Evolutionary conservation across 2,797 vertebrate genomes (phyloP), one percentile per base, ranked within the genome.

Genomic region (Mormyrus proboscirostris): DNA sequence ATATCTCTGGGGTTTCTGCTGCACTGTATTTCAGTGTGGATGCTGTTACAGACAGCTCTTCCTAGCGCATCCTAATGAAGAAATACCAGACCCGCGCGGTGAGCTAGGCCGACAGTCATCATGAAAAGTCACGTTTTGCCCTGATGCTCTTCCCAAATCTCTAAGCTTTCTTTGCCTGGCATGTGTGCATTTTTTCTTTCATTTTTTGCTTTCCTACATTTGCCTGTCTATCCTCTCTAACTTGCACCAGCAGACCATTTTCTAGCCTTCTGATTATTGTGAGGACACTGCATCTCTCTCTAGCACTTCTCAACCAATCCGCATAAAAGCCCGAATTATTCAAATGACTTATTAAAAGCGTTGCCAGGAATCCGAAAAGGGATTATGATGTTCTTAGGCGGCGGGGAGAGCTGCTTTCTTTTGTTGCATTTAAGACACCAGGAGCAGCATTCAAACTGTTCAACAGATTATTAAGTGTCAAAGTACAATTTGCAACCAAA

Each of bases 391-490:
- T 49, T 25, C 47, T 84, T 83, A 50, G n/a, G 41, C 47, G 9
- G 47, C 3, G 47, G 22, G n/a, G 6, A 51, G 65, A 84, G 47
- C 82, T 84, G 82, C 44, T 84, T 84, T 14, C 44, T 5, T 84
- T 50, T 84, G 47, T 84, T 44, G 44, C 47, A 50, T 84, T 84
- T 84, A 29, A 84, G 76, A 83, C 76, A 83, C n/a, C 76, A 47
- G 65, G 41, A 8, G 82, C 47, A 50, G 82, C 82, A 84, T 84
- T 84, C 47, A 84, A 84, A 84, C 44, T 50, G 44, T 84, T 84
- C 47, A 3, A 84, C 82, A n/a, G 82, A 84, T 84, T 84, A 49
- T 14, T 44, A 84, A n/a, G 73, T 44, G 73, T 79, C 82, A 84
- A 84, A 49, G 82, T 50, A 84, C 41, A 22, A 84, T 49, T 84